Evolutionary conservation across 2,888 invertebrate genomes (phyloP).

Genomic region (Amphipoea lucens): DNA sequence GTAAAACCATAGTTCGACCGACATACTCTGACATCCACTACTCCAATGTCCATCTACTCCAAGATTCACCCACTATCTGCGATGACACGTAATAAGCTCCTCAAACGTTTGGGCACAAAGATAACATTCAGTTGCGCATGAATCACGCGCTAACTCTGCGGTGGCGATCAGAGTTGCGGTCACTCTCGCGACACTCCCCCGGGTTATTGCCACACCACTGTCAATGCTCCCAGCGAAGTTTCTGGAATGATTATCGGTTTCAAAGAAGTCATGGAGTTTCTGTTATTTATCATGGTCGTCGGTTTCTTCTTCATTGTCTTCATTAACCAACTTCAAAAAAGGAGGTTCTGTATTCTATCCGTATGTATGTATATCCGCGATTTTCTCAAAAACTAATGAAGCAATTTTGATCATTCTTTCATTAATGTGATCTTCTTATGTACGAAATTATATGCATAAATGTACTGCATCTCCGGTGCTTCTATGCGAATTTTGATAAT

Average conservation of each 20-base stretch:
- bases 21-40: not conserved
- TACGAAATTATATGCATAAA: too few relatives aligned
- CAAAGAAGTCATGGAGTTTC: slow-evolving; percentile 9
- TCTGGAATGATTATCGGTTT: slow-evolving; percentile 4
- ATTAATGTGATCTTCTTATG: too few relatives aligned
- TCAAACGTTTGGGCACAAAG: slow-evolving; percentile 38
- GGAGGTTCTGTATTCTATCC: too few relatives aligned
- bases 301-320: not conserved
- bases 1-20: not conserved
- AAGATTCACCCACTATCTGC: not conserved
- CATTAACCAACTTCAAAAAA: not conserved
- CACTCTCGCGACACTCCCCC: slow-evolving; percentile 22
- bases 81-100: slow-evolving; percentile 52
- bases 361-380: too few relatives aligned
- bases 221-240: not conserved
- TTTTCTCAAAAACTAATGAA: too few relatives aligned
- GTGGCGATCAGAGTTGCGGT: slow-evolving; percentile 56
- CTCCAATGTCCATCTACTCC: not conserved
- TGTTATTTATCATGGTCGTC: not conserved
- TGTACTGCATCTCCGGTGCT: too few relatives aligned
- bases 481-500: too few relatives aligned
- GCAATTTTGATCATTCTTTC: too few relatives aligned
- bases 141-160: slow-evolving; percentile 73
- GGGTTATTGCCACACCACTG: slow-evolving; percentile 26
- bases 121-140: slow-evolving; percentile 62